Base-by-base conservation (phyloP, 1,140 invertebrate species). In the Lasioglossum baleicum region DNA sequence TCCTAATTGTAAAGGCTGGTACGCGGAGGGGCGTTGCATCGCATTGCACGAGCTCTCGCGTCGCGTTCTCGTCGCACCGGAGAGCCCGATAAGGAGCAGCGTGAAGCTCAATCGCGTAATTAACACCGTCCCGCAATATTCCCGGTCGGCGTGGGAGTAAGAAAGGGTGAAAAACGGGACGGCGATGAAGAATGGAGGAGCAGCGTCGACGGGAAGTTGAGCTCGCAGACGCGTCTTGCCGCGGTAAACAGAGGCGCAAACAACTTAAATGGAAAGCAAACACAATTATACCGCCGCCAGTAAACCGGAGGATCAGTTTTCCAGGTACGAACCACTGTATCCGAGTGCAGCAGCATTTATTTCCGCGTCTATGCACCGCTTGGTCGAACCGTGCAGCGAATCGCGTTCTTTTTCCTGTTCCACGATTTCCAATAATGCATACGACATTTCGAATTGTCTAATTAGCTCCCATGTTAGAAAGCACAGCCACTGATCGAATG, bases 181-280 rank as follows among this genome's bases (percentile, higher is more conserved):
- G 42, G 10, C 2, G 15, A 10, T 7, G 60, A 53, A 76, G 64
- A 83, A 82, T 71, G 51, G 67, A 48, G 74, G 64, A 66, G 61
- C 53, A 44, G 60, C 53, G 35, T 71, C 75, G 79, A 78, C 69
- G 80, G 63, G 68, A 79, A 80, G 80, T 58, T 65, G 79, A 85
- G 83, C 75, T 53, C 61, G 56, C 53, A 70, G 75, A 80, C 75
- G 70, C 73, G 77, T 81, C 83, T 84, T 75, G 78, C 44, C 61
- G 48, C 65, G 82, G 87, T 88, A 90, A 91, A 91, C 90, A 88
- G 82, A 80, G 78, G 80, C 81, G 88, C 87, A 90, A 91, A 90
- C 90, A 91, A 90, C 88, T 90, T 90, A 87, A 91, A 92, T 90
- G 90, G 85, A 92, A 90, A 89, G 90, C 87, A 92, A 91, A 92